These are phyloP conservation scores for Arrhopalites spinosus DNA, from an alignment of 2,888 invertebrate genomes.

Conservation along the genomic window DNA sequence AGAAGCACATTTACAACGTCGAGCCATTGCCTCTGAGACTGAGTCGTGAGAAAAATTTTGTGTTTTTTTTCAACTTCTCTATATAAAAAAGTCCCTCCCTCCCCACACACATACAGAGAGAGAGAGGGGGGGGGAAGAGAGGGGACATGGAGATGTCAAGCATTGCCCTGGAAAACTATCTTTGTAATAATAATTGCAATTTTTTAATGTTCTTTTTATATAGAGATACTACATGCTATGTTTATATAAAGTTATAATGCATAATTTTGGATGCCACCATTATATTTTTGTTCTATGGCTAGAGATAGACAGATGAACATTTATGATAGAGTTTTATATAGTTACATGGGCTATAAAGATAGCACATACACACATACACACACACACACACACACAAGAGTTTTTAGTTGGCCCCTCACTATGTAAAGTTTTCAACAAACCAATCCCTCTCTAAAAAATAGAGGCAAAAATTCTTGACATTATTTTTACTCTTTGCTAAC, in stretches of 20 bases:
- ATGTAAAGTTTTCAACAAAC: conserved; percentile 37
- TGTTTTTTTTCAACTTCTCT: neutral
- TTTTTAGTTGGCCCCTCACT: no score
- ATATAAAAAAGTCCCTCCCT: neutral
- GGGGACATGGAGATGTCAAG: neutral
- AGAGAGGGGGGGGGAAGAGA: neutral
- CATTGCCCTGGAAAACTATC: conserved; percentile 20
- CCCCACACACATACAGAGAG: neutral
- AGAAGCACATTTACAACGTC: neutral
- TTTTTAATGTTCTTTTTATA: conserved; percentile 10
- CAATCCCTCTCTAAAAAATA: conserved; percentile 41
- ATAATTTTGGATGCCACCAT: no score
- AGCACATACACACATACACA: neutral
- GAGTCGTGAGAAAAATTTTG: no score
- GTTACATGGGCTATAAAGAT: no score
- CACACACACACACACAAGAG: neutral
- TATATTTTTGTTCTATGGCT: neutral
- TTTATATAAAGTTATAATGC: neutral
- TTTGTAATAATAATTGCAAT: conserved; percentile 17
- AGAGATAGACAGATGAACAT: no score
- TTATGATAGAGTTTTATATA: no score
- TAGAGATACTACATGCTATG: no score
- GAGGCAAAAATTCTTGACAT: conserved; percentile 50
- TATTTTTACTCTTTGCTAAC: conserved; percentile 49
- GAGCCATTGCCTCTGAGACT: no score